Percentiles rank a stretch among this genome's conserved stretches.
Conservation (phyloP, 2,113 vertebrate genomes). For the Cebidichthys violaceus region DNA sequence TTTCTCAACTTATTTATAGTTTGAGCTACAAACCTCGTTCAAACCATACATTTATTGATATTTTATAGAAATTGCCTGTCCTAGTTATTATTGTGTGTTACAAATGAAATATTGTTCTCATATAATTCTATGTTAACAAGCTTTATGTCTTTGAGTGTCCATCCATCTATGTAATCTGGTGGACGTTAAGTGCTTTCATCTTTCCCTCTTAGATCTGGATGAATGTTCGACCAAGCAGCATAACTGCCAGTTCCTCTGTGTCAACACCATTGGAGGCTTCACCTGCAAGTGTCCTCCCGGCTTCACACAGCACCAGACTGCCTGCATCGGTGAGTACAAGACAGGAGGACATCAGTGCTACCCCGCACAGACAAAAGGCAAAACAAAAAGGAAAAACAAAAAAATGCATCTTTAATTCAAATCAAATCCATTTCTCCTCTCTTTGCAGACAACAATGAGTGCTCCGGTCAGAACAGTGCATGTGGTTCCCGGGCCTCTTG, state of each 20-base stretch:
- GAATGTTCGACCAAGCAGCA: constrained; percentile 96
- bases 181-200: neutral
- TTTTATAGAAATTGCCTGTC: neutral
- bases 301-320: constrained; percentile 92
- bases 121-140: neutral
- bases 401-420: neutral
- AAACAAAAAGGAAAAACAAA: neutral
- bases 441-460: constrained; percentile 91
- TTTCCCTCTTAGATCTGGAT: constrained; percentile 87
- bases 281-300: constrained; percentile 93
- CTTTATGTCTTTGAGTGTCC: neutral
- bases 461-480: constrained; percentile 81
- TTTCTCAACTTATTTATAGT: too few relatives aligned
- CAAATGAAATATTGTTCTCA: neutral
- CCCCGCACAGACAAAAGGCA: neutral
- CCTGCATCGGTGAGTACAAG: constrained; percentile 90
- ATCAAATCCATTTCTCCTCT: neutral
- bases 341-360: neutral
- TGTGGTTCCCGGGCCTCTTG: constrained; percentile 89
- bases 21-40: too few relatives aligned
- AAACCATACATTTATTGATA: too few relatives aligned
- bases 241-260: constrained; percentile 97
- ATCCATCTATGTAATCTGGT: neutral
- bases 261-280: constrained; percentile 93
- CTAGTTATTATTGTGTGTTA: neutral